phyloP scores from a whole-genome alignment of 2,113 vertebrate genomes.

The Andinoacara biseriatus region DNA sequence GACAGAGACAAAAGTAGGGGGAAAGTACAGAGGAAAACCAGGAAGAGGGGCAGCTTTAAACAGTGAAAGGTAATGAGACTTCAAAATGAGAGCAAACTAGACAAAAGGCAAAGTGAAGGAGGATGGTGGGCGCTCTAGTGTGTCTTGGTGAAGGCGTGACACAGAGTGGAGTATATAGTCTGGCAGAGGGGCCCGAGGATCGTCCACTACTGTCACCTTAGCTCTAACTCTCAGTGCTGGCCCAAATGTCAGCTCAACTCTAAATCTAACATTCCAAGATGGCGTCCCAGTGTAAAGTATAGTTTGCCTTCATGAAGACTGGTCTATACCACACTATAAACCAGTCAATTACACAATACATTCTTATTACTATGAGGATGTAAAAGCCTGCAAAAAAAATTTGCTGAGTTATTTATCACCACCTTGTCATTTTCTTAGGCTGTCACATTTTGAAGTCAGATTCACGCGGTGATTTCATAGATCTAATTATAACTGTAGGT shows the following conservation, averaged over 20 bases:
- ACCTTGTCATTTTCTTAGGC: conserved; percentile 36
- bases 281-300: conserved; percentile 51
- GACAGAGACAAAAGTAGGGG: conserved; percentile 16
- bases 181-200: conserved; percentile 75
- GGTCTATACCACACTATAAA: conserved; percentile 18
- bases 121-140: conserved; percentile 32
- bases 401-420: conserved; percentile 49
- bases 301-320: conserved; percentile 19
- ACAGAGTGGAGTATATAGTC: conserved; percentile 65
- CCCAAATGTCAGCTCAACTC: conserved; percentile 67
- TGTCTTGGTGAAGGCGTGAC: conserved; percentile 65
- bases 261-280: conserved; percentile 60
- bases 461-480: conserved; percentile 44
- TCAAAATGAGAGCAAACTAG: conserved; percentile 42
- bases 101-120: conserved; percentile 56
- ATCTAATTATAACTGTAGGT: conserved; percentile 65
- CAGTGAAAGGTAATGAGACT: conserved; percentile 7
- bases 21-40: neutral
- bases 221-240: conserved; percentile 62
- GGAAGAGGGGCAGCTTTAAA: conserved; percentile 2
- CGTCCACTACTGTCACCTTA: conserved; percentile 70
- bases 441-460: conserved; percentile 56
- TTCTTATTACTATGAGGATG: neutral
- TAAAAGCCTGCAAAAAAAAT: conserved; percentile 26
- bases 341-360: neutral